Conservation (phyloP, 2,797 vertebrate genomes). For the Amphiprion clarkii region DNA sequence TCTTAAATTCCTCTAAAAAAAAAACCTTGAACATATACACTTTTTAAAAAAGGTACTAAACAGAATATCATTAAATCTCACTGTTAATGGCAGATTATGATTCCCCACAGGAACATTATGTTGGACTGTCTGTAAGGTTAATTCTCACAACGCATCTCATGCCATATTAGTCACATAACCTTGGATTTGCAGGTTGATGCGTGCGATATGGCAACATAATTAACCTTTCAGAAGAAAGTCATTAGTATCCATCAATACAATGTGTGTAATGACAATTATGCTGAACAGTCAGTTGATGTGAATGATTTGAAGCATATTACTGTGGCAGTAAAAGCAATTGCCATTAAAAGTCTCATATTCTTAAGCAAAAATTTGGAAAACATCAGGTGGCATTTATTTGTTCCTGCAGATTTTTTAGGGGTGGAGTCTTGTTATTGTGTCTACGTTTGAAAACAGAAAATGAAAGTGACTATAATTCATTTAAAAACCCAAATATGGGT, state of each 20-base stretch:
- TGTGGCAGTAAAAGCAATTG: background rate
- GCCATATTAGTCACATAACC: slow-evolving; percentile 4
- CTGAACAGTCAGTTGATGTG: slow-evolving; percentile 19
- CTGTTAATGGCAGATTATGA: background rate
- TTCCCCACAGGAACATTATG: background rate
- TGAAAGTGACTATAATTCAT: background rate
- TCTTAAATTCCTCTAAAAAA: too few species aligned
- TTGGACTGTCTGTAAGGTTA: background rate
- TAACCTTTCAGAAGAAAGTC: slow-evolving; percentile 42
- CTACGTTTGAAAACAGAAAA: background rate
- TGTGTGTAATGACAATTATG: slow-evolving; percentile 42
- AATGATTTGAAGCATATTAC: slow-evolving; percentile 26
- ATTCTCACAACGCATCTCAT: background rate
- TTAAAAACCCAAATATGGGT: background rate
- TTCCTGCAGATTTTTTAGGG: background rate
- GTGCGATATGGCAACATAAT: slow-evolving; percentile 37
- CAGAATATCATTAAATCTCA: background rate
- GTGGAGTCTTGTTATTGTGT: too few species aligned
- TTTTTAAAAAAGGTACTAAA: background rate
- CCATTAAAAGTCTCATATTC: background rate
- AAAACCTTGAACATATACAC: background rate
- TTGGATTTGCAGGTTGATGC: slow-evolving; percentile 11
- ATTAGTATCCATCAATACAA: slow-evolving; percentile 30
- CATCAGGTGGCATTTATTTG: background rate
- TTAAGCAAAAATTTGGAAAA: background rate